These are phyloP conservation scores for Watersipora subatra DNA, from an alignment of 1,140 invertebrate genomes.

Conservation along the genomic window DNA sequence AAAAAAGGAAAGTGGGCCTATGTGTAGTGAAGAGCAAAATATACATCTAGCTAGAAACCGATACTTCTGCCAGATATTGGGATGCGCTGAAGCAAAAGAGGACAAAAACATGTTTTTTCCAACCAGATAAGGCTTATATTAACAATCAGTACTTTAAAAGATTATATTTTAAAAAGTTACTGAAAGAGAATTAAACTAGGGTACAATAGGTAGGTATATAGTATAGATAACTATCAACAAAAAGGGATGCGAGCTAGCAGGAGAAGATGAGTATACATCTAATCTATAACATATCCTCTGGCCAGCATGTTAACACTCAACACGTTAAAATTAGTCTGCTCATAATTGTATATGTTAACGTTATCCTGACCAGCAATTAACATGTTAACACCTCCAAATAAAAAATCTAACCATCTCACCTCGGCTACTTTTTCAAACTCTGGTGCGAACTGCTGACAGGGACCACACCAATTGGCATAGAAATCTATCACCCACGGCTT, in stretches of 20 bases:
- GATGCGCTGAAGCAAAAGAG: too few species aligned
- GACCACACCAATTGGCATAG: constrained; percentile 62
- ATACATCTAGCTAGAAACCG: too few species aligned
- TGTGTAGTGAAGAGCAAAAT: too few species aligned
- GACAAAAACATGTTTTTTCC: too few species aligned
- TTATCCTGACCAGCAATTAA: not conserved
- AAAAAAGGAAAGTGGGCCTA: too few species aligned
- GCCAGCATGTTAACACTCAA: not conserved
- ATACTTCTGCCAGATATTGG: too few species aligned
- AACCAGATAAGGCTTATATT: too few species aligned
- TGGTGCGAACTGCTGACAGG: constrained; percentile 55
- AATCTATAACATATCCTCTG: not conserved
- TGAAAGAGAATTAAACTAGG: too few species aligned
- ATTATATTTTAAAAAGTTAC: too few species aligned
- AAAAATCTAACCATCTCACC: constrained; percentile 35
- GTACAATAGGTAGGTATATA: too few species aligned
- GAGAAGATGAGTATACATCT: not conserved
- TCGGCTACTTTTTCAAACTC: constrained; percentile 53
- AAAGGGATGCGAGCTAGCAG: not conserved
- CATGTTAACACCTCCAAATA: not conserved
- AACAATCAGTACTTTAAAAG: too few species aligned
- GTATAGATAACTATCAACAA: not conserved
- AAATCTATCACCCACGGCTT: constrained; percentile 56
- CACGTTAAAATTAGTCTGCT: not conserved
- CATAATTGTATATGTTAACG: not conserved